These are phyloP conservation scores for Lepus townsendii DNA, from an alignment of 2,797 vertebrate genomes.

Conservation along the genomic window DNA sequence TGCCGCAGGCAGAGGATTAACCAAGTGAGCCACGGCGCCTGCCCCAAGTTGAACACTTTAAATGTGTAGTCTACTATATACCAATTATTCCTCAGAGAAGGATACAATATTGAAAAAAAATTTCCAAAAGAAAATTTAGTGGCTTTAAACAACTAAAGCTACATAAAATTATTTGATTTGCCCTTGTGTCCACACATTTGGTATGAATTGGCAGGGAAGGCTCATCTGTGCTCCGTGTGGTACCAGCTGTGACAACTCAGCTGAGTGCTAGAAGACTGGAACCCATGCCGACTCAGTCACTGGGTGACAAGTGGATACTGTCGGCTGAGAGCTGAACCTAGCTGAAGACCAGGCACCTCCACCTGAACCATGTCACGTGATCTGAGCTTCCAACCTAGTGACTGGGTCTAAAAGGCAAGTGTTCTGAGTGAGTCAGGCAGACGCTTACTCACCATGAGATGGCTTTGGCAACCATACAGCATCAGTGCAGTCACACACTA, in stretches of 20 bases:
- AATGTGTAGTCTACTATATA: not conserved
- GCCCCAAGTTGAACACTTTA: not conserved
- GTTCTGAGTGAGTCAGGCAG: not conserved
- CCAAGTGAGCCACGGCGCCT: no score
- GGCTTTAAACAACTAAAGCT: conserved; percentile 57
- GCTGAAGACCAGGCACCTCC: not conserved
- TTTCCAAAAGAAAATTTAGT: conserved; percentile 15
- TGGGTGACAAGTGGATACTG: not conserved
- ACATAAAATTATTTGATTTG: conserved; percentile 26
- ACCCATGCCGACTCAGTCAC: not conserved
- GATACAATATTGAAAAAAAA: not conserved
- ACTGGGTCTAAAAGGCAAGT: not conserved
- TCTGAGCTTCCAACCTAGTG: not conserved
- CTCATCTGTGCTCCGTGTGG: not conserved
- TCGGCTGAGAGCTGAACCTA: not conserved
- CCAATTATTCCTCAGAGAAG: not conserved
- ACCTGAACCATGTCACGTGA: not conserved
- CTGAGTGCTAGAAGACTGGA: not conserved
- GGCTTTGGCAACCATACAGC: conserved; percentile 14
- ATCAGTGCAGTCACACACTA: not conserved
- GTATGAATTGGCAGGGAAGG: not conserved
- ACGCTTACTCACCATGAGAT: not conserved
- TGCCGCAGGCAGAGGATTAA: no score
- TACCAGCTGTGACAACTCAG: not conserved
- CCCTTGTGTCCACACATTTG: not conserved